A percentile compares a stretch with the other conserved stretches of the same genome.
Conservation (phyloP, 2,888 invertebrate genomes). For the Agriopis marginaria region DNA sequence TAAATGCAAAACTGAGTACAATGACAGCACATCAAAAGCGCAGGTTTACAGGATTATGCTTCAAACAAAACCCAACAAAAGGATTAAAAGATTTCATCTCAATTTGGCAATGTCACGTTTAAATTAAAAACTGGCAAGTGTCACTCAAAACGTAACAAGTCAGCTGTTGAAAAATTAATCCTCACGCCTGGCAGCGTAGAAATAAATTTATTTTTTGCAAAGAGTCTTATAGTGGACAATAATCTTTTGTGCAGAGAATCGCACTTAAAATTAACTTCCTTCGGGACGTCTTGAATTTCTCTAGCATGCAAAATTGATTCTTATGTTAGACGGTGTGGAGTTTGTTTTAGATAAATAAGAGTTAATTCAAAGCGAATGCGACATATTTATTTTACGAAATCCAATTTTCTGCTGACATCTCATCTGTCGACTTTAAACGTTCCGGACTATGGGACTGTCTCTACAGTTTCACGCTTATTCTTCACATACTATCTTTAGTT, state of each 20-base stretch:
- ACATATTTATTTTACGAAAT: conserved; percentile 86
- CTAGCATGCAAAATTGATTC: conserved; percentile 45
- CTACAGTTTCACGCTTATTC: conserved; percentile 79
- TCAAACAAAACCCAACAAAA: conserved; percentile 65
- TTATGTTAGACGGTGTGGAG: conserved; percentile 48
- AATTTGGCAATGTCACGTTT: conserved; percentile 63
- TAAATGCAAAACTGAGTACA: conserved; percentile 58
- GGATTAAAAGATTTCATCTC: conserved; percentile 65
- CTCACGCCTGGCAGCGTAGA: conserved; percentile 58
- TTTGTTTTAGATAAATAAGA: conserved; percentile 48
- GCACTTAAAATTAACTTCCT: conserved; percentile 81
- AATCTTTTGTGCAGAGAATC: conserved; percentile 78
- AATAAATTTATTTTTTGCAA: conserved; percentile 66
- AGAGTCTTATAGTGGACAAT: conserved; percentile 72
- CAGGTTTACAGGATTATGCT: conserved; percentile 63
- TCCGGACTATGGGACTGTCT: conserved; percentile 78
- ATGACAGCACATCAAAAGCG: conserved; percentile 58
- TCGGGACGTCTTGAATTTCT: conserved; percentile 52
- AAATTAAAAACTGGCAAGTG: conserved; percentile 68
- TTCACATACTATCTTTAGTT: conserved; percentile 64
- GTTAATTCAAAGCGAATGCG: conserved; percentile 75
- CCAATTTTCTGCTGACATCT: conserved; percentile 86
- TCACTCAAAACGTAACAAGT: conserved; percentile 78
- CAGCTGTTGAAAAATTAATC: conserved; percentile 68
- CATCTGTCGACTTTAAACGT: conserved; percentile 85